Conservation (phyloP, 2,888 invertebrate species). For the Seira ritae region DNA sequence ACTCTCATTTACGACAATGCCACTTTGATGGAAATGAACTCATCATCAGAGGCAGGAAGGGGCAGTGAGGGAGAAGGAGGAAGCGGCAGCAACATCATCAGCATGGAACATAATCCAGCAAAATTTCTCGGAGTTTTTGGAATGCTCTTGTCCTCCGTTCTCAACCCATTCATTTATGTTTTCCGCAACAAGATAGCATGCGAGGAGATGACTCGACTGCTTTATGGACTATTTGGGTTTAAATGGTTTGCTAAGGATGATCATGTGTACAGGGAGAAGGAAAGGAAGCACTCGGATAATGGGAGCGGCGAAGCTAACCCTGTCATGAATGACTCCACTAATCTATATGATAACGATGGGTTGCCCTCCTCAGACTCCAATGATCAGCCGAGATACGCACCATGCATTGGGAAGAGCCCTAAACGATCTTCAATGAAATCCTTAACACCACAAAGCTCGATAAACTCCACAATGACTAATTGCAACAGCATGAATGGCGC, state of each 20-base stretch:
- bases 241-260: conserved; percentile 47
- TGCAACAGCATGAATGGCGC: conserved; percentile 61
- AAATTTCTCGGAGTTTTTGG: conserved; percentile 74
- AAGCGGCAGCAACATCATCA: neutral
- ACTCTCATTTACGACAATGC: conserved; percentile 47
- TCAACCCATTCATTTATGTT: conserved; percentile 78
- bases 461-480: conserved; percentile 71
- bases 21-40: conserved; percentile 35
- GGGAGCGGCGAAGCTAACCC: conserved; percentile 36
- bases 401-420: conserved; percentile 70
- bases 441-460: conserved; percentile 73
- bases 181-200: conserved; percentile 77
- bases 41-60: neutral
- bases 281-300: conserved; percentile 46
- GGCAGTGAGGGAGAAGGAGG: too few species aligned
- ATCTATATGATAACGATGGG: conserved; percentile 43
- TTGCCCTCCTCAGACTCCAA: conserved; percentile 34
- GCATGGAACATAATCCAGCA: conserved; percentile 35
- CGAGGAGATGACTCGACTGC: conserved; percentile 74
- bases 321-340: conserved; percentile 31
- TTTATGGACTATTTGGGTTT: conserved; percentile 67
- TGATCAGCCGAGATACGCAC: conserved; percentile 62
- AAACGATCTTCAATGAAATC: conserved; percentile 73
- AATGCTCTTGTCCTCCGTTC: conserved; percentile 76
- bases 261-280: conserved; percentile 45